Conservation (phyloP, 2,888 invertebrate genomes). For the Caenorhabditis japonica region DNA sequence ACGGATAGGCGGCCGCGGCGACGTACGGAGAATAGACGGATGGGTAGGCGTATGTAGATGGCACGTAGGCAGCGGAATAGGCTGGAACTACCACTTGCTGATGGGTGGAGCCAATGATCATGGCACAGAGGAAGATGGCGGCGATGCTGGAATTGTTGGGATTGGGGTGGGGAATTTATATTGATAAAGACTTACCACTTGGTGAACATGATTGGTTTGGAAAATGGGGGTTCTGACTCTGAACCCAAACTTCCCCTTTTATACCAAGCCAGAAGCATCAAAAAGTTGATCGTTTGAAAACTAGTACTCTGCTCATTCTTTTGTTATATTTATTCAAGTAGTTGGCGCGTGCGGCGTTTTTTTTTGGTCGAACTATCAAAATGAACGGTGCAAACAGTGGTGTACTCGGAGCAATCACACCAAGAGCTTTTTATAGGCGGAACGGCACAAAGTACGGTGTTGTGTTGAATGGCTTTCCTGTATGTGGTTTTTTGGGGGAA, state of each 20-base stretch:
- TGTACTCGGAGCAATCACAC: too few species aligned
- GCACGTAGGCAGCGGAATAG: slow-evolving; percentile 42
- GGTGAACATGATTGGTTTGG: slow-evolving; percentile 37
- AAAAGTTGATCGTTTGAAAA: slow-evolving; percentile 1
- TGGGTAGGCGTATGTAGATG: slow-evolving; percentile 42
- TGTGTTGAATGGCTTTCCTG: too few species aligned
- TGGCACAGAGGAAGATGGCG: slow-evolving; percentile 45
- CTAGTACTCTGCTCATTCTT: slow-evolving; percentile 1
- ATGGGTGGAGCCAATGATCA: slow-evolving; percentile 36
- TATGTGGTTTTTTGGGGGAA: too few species aligned
- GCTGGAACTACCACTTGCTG: slow-evolving; percentile 43
- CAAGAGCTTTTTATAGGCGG: too few species aligned
- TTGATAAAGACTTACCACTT: slow-evolving; percentile 34
- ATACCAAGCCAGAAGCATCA: neutral
- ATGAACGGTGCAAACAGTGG: too few species aligned
- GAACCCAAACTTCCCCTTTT: slow-evolving; percentile 3
- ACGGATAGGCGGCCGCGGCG: slow-evolving; percentile 42
- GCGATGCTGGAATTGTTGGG: slow-evolving; percentile 30
- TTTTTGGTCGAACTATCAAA: too few species aligned
- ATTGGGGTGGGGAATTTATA: too few species aligned
- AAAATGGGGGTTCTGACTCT: slow-evolving; percentile 13
- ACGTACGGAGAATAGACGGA: slow-evolving; percentile 48
- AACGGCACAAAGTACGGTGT: too few species aligned
- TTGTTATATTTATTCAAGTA: slow-evolving; percentile 44
- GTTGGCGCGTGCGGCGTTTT: slow-evolving; percentile 44